A percentile compares a stretch with the other conserved stretches of the same genome.
Conservation (phyloP, 2,888 invertebrate species). For the Villa cingulata region DNA sequence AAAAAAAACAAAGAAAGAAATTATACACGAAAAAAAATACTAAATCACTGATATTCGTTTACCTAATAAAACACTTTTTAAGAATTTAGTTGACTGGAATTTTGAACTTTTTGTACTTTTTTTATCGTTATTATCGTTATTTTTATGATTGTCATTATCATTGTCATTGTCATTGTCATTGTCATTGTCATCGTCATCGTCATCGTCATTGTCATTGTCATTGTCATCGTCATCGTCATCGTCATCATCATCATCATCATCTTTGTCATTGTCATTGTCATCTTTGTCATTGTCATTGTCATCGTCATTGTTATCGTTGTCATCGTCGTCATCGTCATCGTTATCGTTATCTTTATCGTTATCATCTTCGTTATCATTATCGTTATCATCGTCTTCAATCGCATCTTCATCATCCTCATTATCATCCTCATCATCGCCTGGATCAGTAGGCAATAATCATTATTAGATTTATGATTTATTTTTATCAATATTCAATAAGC, state of each 20-base stretch:
- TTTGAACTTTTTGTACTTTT: conserved; percentile 22
- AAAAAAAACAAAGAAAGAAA: too few species aligned
- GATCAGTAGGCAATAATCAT: conserved; percentile 24
- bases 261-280: conserved; percentile 21
- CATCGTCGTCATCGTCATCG: conserved; percentile 32
- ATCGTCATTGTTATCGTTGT: conserved; percentile 35
- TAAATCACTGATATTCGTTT: too few species aligned
- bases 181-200: conserved; percentile 35
- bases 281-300: conserved; percentile 32
- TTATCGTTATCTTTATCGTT: conserved; percentile 24
- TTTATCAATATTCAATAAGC: too few species aligned
- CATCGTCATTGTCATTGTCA: conserved; percentile 28
- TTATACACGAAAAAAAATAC: too few species aligned
- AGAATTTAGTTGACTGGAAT: conserved; percentile 24
- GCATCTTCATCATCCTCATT: conserved; percentile 30
- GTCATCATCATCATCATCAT: conserved; percentile 21
- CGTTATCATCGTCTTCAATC: conserved; percentile 21
- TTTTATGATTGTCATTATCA: conserved; percentile 33
- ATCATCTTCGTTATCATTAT: conserved; percentile 28
- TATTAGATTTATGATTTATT: conserved; percentile 23
- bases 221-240: conserved; percentile 32
- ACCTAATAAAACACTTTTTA: conserved; percentile 34
- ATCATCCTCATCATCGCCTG: conserved; percentile 34
- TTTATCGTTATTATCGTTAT: conserved; percentile 20
- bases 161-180: conserved; percentile 33